These are phyloP conservation scores for Eupithecia subumbrata DNA, from an alignment of 2,888 invertebrate genomes.

Conservation along the genomic window DNA sequence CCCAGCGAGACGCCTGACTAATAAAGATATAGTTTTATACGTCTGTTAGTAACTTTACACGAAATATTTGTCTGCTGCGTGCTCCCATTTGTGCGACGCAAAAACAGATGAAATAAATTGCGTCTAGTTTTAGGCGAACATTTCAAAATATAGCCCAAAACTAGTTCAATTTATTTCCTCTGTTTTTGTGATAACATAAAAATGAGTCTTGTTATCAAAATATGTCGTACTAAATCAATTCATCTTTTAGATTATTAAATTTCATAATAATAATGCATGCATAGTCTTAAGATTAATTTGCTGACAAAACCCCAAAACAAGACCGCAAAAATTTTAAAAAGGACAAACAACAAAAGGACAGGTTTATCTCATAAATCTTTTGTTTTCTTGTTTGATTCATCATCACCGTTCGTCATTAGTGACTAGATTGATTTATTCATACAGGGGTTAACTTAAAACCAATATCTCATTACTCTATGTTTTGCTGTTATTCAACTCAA, in stretches of 20 bases:
- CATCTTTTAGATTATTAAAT: too few relatives aligned
- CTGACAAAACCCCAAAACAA: too few relatives aligned
- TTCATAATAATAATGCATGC: background rate
- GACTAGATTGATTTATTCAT: too few relatives aligned
- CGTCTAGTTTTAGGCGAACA: background rate
- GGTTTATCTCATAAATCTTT: background rate
- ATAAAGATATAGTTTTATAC: slow-evolving; percentile 25
- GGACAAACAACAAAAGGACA: too few relatives aligned
- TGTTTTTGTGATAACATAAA: background rate
- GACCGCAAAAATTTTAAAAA: too few relatives aligned
- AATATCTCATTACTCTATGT: background rate
- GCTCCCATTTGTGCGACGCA: background rate
- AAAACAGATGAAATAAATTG: background rate
- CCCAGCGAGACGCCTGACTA: slow-evolving; percentile 35
- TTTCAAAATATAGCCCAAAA: background rate
- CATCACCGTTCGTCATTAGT: too few relatives aligned
- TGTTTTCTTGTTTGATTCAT: background rate
- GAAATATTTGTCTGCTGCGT: slow-evolving; percentile 14
- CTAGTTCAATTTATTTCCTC: background rate
- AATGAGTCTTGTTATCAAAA: background rate
- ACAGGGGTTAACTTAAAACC: too few relatives aligned
- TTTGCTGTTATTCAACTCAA: background rate
- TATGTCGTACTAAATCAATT: too few relatives aligned
- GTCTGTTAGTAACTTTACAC: slow-evolving; percentile 17
- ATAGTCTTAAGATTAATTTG: too few relatives aligned